Evolutionary conservation across 2,888 invertebrate genomes (phyloP), one percentile per base, ranked within the genome.

Genomic region (Ecliptopera silaceata): DNA sequence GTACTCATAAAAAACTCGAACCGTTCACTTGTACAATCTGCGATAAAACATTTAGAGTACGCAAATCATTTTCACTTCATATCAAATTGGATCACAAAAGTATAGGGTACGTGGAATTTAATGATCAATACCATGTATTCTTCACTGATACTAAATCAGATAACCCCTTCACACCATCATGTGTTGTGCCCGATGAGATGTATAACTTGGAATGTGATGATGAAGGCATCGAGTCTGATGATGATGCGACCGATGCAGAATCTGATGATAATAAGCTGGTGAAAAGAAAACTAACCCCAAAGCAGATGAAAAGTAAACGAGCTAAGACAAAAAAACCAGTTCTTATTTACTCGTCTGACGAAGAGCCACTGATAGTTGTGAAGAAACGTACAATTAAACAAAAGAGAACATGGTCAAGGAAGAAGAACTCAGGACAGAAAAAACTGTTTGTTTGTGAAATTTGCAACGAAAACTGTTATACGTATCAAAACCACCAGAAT

Each of bases 21-120:
- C 90, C 90, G 0, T 90, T 82, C 43, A 81, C 71, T 0, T 90
- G 90, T 55, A 81, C 72, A 43, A 85, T 88, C n/a, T 90, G 90
- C 17, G 44, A 84, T 42, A 75, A 66, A 53, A 78, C 56, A 1
- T 90, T 85, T 48, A 63, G 71, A 41, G 39, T 84, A 1, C 72
- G 90, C 0, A 89, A 86, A 43, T 66, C 65, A 2, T 88, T 90
- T 36, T 84, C 87, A 0, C 61, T 89, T 0, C 90, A 90, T 20
- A 90, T 90, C 0, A 88, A 88, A 65, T n/a, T 87, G 4, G 61
- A 64, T 0, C 90, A 90, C 17, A 70, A 80, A 0, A 82, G 86
- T 36, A 55, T 72, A 1, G 90, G 90, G 0, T 85, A 72, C 20
- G 84, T 88, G 6, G 86, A 88, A 42, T 89, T 88, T 61, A 83